phyloP scores from a whole-genome alignment of 2,113 vertebrate species.

The Orthonyx spaldingii region DNA sequence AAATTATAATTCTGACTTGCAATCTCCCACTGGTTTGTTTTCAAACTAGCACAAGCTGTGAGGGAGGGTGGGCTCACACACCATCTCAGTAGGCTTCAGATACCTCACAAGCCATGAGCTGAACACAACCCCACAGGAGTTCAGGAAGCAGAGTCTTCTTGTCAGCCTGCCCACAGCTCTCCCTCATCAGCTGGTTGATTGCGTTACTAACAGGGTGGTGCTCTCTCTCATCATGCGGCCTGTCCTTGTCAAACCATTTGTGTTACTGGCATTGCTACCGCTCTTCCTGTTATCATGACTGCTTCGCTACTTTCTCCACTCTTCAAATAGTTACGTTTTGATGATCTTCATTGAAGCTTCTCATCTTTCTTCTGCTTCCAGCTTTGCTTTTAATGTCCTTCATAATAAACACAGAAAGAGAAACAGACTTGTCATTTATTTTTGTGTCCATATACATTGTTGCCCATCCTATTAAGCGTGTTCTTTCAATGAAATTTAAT shows the following conservation, averaged over 20 bases:
- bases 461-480: neutral
- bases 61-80: neutral
- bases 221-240: neutral
- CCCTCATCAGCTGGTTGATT: neutral
- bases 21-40: too few species aligned
- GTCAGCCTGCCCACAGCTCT: neutral
- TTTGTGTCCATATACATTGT: neutral
- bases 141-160: neutral
- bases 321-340: neutral
- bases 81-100: neutral
- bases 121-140: neutral
- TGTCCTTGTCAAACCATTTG: neutral
- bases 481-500: conserved; percentile 4
- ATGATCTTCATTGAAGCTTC: neutral
- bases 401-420: neutral
- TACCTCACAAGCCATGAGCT: neutral
- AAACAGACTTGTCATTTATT: neutral
- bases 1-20: too few species aligned
- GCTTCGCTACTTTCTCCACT: neutral
- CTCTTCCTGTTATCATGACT: neutral
- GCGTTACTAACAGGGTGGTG: fast-evolving
- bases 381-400: neutral
- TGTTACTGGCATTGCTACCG: neutral
- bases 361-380: neutral
- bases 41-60: too few species aligned